Base-by-base conservation (phyloP, 2,113 vertebrate species). In the Corythornis madagascariensis region DNA sequence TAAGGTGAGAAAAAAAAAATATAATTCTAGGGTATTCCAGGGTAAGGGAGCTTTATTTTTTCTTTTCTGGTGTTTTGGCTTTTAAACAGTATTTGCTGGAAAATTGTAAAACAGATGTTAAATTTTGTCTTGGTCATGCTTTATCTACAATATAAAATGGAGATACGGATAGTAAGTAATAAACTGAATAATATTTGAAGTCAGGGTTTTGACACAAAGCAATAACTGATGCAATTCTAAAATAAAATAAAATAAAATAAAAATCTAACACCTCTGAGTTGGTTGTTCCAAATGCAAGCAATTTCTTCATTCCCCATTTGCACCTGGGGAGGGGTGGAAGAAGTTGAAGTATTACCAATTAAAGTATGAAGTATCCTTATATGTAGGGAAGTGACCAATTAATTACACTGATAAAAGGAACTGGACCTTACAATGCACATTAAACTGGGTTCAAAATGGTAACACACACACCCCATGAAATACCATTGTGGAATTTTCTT, bases 241-340 rank as follows among this genome's bases (percentile, higher is more conserved):
- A 79, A 75, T 38, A 77, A 63, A 25, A 43, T 57, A n/a, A 17
- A 15, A 33, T 10, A 7, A 6, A 29, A 9, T 12, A 35, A 67
- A 84, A 85, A 40, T 19, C 9, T 40, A 59, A 83, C 64, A 5
- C 1, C 12, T 19, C 48, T 75, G 14, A 85, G 10, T 3, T 52
- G 3, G 1, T 19, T 40, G 7, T 61, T 83, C 11, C 3, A 47
- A 83, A 59, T 20, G 4, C 7, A 76, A 40, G 42, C 1, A 40
- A 52, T 83, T 35, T 75, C 40, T 67, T 61, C 2, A 2, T 70
- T 81, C 16, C 4, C 26, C 7, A 3, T 15, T 77, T 56, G 22
- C 5, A 52, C 5, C 7, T 42, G 40, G 9, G 9, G 3, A 82
- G 9, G 1, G 2, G 0, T 38, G 16, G 7, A 63, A 86, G 45